phyloP scores from a whole-genome alignment of 2,888 invertebrate genomes.

The Apodemia hepburni region DNA sequence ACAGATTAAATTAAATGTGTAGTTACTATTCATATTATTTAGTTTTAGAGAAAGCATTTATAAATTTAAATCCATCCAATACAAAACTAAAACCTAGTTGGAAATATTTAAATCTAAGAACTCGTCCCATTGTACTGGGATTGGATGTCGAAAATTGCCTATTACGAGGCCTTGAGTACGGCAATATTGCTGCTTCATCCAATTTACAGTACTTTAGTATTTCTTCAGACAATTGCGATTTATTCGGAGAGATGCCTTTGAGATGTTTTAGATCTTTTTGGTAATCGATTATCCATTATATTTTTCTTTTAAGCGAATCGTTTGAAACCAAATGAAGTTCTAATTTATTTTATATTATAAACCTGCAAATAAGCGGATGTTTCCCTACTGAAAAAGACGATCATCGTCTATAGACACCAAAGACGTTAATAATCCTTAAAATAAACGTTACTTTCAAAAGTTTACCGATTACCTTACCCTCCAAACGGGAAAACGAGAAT shows the following conservation, averaged over 20 bases:
- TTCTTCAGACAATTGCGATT: conserved; percentile 53
- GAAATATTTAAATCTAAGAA: conserved; percentile 63
- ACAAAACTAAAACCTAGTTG: conserved; percentile 37
- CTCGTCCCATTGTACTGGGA: conserved; percentile 53
- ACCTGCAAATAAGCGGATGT: too few species aligned
- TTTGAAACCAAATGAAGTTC: too few species aligned
- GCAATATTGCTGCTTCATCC: conserved; percentile 71
- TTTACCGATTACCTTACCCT: too few species aligned
- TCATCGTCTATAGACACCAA: too few species aligned
- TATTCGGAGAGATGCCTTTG: conserved; percentile 29
- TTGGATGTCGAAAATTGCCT: conserved; percentile 75
- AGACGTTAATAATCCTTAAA: too few species aligned
- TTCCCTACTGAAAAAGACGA: too few species aligned
- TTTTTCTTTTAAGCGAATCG: background rate
- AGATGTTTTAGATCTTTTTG: conserved; percentile 19
- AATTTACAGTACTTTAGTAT: conserved; percentile 69
- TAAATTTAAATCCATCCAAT: conserved; percentile 18
- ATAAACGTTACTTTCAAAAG: too few species aligned
- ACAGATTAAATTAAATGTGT: too few species aligned
- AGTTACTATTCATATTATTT: background rate
- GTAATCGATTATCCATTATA: conserved; percentile 17
- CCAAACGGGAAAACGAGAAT: too few species aligned
- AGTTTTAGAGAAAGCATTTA: conserved; percentile 19
- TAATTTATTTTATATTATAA: too few species aligned
- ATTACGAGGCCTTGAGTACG: conserved; percentile 62